Evolutionary conservation across 2,113 vertebrate species (phyloP), one percentile per base, ranked within the genome.

Genomic region (Tretioscincus oriximinensis): DNA sequence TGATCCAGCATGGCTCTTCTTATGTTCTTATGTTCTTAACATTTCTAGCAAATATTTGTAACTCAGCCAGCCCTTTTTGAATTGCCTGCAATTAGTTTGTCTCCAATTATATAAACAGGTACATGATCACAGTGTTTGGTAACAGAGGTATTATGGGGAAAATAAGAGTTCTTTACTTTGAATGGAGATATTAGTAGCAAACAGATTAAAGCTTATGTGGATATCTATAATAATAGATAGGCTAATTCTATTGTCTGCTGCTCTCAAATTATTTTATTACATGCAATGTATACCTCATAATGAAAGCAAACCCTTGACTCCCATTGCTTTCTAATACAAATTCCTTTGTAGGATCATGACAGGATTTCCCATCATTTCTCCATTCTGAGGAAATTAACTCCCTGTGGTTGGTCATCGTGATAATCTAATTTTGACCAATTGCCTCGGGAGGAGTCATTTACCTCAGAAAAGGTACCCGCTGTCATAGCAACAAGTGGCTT

Each of bases 341-440:
- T 94, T 94, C 94, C 91, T 95, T 95, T 95, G 92, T 95, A 92
- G 8, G 35, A 86, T 91, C 89, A 80, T 68, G 35, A 86, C 86
- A 93, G 92, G 88, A 94, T 94, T 95, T 95, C 93, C 94, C 91
- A 94, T 91, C 91, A 88, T 93, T 93, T 95, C 86, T 93, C 92
- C 87, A 81, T 92, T 89, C 92, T 91, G 93, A 93, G 92, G 89
- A 95, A 94, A 92, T 95, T 92, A 95, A 93, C 94, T 96, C 94
- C 93, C 94, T 91, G 84, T 88, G 89, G 93, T 90, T 95, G 93
- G 94, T 88, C 95, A 94, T 88, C 86, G 80, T 92, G 91, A 94
- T 93, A 94, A 95, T 94, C 92, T 95, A 91, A 95, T 93, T 95
- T 93, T 81, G 92, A 89, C 95, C 95, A 96, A 96, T 96, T 93